Base-by-base conservation (phyloP, 1,140 invertebrate species). In the Acromyrmex echinatior region DNA sequence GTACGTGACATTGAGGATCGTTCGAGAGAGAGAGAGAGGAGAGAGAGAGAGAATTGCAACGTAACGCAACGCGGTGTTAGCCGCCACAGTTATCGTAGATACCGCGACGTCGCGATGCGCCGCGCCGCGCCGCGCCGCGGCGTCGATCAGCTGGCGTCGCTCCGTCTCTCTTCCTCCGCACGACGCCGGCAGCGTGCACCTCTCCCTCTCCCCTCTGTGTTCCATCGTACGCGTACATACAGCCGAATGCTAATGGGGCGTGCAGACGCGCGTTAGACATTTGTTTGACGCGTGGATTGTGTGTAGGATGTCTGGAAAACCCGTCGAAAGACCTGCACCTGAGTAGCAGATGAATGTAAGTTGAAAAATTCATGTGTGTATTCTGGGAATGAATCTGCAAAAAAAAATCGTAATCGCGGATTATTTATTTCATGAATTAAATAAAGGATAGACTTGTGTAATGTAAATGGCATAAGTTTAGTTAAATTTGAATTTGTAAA, bases 1-100 rank as follows among this genome's bases (percentile, higher is more conserved):
- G 80, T 66, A 78, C 86, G 68, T 78, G 87, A 88, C 88, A 80
- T 85, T 85, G 78, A 78, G 78, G 79, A 87, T 81, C 45, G 77
- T n/a, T 18, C 63, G 35, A 51, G 51, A 60, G 66, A 82, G 66
- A 84, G 58, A 85, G 58, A 85, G 31, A 63, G 63, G n/a, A n/a
- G 28, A 31, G 28, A 31, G 39, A 45, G 66, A 84, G 58, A 85
- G 58, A 85, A 66, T 51, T 63, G 81, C 73, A 77, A 53, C 35
- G 81, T 77, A 80, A 80, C 78, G 63, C 49, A 63, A 28, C 80
- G 66, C 79, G 39, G 39, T 39, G 39, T 74, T 49, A 60, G 25
- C 80, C 39, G 53, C 62, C 63, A 45, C 60, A 10, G 62, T 71
- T 74, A 66, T 62, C 66, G 65, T 74, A 84, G 80, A 84, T 84